phyloP scores from a whole-genome alignment of 1,140 invertebrate genomes.

The Vanessa tameamea region DNA sequence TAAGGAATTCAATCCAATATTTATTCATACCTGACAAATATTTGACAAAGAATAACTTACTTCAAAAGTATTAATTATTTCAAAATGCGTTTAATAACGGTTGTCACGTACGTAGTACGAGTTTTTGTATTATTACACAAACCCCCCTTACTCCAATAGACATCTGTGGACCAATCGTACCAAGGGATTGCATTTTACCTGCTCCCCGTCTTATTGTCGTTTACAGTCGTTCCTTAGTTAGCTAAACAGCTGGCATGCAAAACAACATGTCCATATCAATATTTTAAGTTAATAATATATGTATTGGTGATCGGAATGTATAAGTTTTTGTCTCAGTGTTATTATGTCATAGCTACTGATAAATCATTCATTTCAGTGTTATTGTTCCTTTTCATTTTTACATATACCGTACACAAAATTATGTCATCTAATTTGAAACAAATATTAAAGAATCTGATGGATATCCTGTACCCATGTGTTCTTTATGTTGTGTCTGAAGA shows the following conservation, averaged over 20 bases:
- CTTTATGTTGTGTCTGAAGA: conserved; percentile 35
- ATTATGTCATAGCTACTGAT: conserved; percentile 30
- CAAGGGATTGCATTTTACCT: conserved; percentile 40
- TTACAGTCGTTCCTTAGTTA: neutral
- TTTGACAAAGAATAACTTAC: neutral
- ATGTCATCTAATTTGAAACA: conserved; percentile 30
- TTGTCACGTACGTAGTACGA: neutral
- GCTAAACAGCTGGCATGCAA: conserved; percentile 26
- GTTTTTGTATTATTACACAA: conserved; percentile 9
- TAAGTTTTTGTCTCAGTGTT: conserved; percentile 26
- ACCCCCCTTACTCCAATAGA: conserved; percentile 1
- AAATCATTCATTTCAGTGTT: conserved; percentile 35
- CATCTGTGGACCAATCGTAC: conserved; percentile 33
- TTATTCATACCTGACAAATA: neutral
- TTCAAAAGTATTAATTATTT: neutral
- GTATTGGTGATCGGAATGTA: conserved; percentile 24
- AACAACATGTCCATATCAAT: conserved; percentile 1
- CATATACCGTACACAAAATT: conserved; percentile 29
- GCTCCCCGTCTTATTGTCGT: conserved; percentile 37
- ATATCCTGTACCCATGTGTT: conserved; percentile 32
- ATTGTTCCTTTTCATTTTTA: conserved; percentile 38
- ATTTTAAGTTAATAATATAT: neutral
- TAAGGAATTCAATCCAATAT: neutral
- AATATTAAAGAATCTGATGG: conserved; percentile 28
- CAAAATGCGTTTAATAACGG: neutral